A percentile compares a stretch with the other conserved stretches of the same genome.
Evolutionary conservation across 2,888 invertebrate species (phyloP).

Genomic region (Halictus quadricinctus): DNA sequence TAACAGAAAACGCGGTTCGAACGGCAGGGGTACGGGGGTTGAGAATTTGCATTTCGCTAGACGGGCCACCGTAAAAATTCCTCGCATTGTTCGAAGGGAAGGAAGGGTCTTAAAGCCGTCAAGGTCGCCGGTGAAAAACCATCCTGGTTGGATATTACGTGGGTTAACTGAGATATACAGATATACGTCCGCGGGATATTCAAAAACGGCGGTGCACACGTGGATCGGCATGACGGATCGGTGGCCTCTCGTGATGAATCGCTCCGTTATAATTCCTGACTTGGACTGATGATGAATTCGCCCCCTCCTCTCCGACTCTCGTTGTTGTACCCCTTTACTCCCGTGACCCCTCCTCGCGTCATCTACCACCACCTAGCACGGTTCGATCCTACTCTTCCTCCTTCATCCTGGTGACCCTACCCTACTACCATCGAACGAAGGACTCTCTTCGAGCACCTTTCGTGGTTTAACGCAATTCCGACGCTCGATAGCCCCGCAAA

Average conservation of each 20-base stretch:
- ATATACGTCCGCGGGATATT: conserved; percentile 71
- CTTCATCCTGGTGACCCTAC: conserved; percentile 51
- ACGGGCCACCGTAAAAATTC: conserved; percentile 40
- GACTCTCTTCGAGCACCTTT: conserved; percentile 50
- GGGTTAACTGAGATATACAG: conserved; percentile 66
- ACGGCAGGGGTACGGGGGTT: neutral
- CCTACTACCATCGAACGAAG: conserved; percentile 30
- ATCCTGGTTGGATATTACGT: conserved; percentile 62
- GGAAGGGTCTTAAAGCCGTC: conserved; percentile 34
- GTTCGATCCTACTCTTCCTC: conserved; percentile 17
- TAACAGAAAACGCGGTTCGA: conserved; percentile 32
- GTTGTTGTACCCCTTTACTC: conserved; percentile 24
- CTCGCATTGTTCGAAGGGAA: conserved; percentile 46
- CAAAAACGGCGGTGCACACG: conserved; percentile 73
- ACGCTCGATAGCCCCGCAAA: conserved; percentile 43
- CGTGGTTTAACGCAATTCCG: conserved; percentile 70
- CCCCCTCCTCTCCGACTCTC: conserved; percentile 62
- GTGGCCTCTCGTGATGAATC: conserved; percentile 80
- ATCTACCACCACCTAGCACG: neutral
- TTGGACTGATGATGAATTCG: conserved; percentile 81
- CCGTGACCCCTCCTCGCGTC: conserved; percentile 39
- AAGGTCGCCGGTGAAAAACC: conserved; percentile 64
- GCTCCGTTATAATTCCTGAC: conserved; percentile 80
- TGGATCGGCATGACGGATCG: conserved; percentile 80
- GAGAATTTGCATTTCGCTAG: conserved; percentile 50